A percentile compares a stretch with the other conserved stretches of the same genome.
phyloP scores from a whole-genome alignment of 37 sponge, comb jelly and placozoan species.

The Spongia lamella region DNA sequence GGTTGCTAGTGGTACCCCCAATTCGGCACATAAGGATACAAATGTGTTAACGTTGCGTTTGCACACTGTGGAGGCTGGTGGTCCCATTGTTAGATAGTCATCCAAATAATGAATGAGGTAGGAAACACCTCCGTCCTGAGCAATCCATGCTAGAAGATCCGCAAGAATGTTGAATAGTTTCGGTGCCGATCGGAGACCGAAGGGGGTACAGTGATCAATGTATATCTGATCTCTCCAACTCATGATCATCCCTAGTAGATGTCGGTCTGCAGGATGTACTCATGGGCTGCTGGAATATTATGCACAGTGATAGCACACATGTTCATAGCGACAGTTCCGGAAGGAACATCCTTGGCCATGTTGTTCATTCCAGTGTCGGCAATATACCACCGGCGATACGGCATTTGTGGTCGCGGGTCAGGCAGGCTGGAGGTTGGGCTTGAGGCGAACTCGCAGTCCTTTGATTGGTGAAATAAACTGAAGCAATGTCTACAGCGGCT shows the following conservation, averaged over 20 bases:
- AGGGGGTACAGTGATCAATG: too few species aligned
- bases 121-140: background rate
- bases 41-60: background rate
- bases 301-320: conserved; percentile 1
- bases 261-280: conserved; percentile 39
- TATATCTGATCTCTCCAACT: conserved; percentile 8
- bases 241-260: conserved; percentile 28
- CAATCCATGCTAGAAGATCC: conserved; percentile 24
- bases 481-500: conserved; percentile 15
- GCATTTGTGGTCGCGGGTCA: too few species aligned
- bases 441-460: conserved; percentile 11
- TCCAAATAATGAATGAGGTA: conserved; percentile 21
- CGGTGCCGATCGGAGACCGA: too few species aligned
- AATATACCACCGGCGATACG: background rate
- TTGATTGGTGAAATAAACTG: background rate
- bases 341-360: background rate
- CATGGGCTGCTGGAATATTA: background rate
- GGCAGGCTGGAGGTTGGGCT: too few species aligned
- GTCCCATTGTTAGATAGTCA: too few species aligned
- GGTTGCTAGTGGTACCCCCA: conserved; percentile 34
- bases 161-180: too few species aligned
- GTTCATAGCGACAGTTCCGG: conserved; percentile 1
- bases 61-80: conserved; percentile 1
- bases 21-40: background rate
- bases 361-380: background rate